Conservation (phyloP, 1,140 invertebrate species). For the Bacillus rossius region DNA sequence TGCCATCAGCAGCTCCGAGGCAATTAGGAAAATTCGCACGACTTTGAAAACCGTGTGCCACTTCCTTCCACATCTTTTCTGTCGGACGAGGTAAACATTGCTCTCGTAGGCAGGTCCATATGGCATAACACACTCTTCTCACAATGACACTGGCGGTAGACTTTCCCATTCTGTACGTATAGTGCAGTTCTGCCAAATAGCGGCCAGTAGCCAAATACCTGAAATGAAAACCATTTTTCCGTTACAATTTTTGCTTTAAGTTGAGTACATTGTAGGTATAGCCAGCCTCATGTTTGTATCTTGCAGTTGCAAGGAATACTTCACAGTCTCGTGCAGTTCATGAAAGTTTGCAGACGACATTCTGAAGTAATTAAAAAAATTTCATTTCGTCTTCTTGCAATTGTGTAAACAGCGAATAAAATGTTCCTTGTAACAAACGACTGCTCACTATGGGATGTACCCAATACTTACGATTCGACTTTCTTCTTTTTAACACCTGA, state of each 20-base stretch:
- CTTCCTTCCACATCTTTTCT: constrained; percentile 27
- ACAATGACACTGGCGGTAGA: constrained; percentile 30
- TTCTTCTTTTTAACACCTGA: not conserved
- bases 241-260: no score
- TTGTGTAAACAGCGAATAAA: constrained; percentile 5
- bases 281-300: constrained; percentile 22
- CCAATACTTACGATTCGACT: not conserved
- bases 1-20: constrained; percentile 36
- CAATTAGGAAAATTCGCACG: constrained; percentile 34
- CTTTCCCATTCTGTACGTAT: constrained; percentile 31
- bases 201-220: constrained; percentile 32
- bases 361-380: constrained; percentile 19
- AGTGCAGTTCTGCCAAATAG: constrained; percentile 32
- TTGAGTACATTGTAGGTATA: constrained; percentile 14
- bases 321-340: constrained; percentile 14
- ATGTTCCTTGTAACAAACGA: constrained; percentile 8
- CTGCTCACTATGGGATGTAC: not conserved
- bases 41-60: constrained; percentile 28
- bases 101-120: constrained; percentile 28
- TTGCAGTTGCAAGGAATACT: constrained; percentile 16
- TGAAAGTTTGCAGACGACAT: constrained; percentile 10
- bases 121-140: constrained; percentile 27
- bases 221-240: constrained; percentile 21
- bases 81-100: constrained; percentile 24
- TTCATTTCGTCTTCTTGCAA: constrained; percentile 10